Percentiles rank a stretch among this genome's conserved stretches.
These are phyloP conservation scores for Paramisgurnus dabryanus DNA, from an alignment of 2,113 vertebrate genomes.

Conservation along the genomic window DNA sequence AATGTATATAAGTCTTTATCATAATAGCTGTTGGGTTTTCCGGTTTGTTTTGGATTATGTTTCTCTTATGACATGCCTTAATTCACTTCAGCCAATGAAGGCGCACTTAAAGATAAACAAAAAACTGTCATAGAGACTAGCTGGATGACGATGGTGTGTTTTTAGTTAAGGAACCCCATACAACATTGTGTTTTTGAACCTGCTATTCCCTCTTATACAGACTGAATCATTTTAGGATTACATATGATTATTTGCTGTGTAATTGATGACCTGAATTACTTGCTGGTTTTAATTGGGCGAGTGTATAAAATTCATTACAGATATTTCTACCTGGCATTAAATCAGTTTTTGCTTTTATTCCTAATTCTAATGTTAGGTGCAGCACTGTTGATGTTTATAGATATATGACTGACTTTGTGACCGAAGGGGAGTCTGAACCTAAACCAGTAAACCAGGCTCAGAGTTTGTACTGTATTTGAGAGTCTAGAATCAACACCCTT, in stretches of 20 bases:
- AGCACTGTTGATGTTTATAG: neutral
- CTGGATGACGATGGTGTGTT: slow-evolving; percentile 19
- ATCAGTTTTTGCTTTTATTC: slow-evolving; percentile 5
- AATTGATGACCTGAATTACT: neutral
- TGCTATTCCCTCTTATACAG: neutral
- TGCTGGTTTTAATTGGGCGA: neutral
- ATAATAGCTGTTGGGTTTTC: slow-evolving; percentile 56
- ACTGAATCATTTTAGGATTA: neutral
- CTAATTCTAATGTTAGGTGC: neutral
- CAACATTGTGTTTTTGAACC: slow-evolving; percentile 9
- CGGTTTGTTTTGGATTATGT: slow-evolving; percentile 48
- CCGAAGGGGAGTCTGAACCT: neutral
- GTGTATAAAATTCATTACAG: neutral
- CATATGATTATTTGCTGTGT: neutral
- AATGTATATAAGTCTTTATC: slow-evolving; percentile 64
- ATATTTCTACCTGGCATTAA: neutral
- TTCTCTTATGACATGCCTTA: slow-evolving; percentile 73
- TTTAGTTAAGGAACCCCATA: slow-evolving; percentile 26
- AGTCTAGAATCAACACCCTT: neutral
- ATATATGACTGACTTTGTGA: neutral
- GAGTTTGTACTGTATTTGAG: no score
- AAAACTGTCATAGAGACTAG: slow-evolving; percentile 13
- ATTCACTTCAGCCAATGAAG: slow-evolving; percentile 67
- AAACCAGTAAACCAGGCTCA: neutral
- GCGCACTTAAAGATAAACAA: slow-evolving; percentile 58